Evolutionary conservation across 2,113 vertebrate genomes (phyloP), one percentile per base, ranked within the genome.

Genomic region (Elgaria multicarinata): DNA sequence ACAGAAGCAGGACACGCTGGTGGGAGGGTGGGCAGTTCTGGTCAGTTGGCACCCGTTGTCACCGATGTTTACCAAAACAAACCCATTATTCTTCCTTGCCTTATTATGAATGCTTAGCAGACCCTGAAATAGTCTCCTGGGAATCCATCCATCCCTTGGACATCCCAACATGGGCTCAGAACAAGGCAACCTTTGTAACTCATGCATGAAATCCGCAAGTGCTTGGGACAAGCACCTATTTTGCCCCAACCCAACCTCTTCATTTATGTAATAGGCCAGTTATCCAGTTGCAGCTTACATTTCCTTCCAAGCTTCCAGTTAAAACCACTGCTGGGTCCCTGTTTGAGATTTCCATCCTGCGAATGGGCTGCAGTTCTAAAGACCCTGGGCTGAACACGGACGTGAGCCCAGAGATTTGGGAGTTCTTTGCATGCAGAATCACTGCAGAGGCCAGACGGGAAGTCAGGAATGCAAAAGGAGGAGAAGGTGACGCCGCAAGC

Each of bases 151-250:
- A 92, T 84, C 62, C 74, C 83, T 92, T 89, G 87, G 92, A 81
- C 86, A 92, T 86, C 89, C 88, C 85, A 82, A 91, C 89, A 91
- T 85, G 89, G 92, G 88, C 78, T 72, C 83, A 67, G 93, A 95
- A 93, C 91, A 93, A 93, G 94, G 78, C 87, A 92, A 90, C 90
- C 92, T 94, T 88, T 89, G 90, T 91, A 92, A 95, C 89, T 95
- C 92, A 93, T 92, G 92, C 93, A 93, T 95, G 93, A 97, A 96
- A 96, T 92, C 78, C 69, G n/a, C n/a, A n/a, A 87, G 89, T 89
- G 77, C 89, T 67, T 24, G 22, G 62, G 80, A 92, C 90, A 92
- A 94, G 92, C 44, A 86, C 0, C 0, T 50, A 18, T 44, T 93
- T 88, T 85, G 33, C 26, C 46, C 76, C 39, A 18, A 9, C 22